Evolutionary conservation across 2,113 vertebrate genomes (phyloP).

Genomic region (Xenopus tropicalis): UCB_Xtro_10.0 CM004450.2:12601001-12601500

Average conservation of each 20-base stretch:
- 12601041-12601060: conserved; percentile 18
- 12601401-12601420: too few relatives aligned
- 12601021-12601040: conserved; percentile 3
- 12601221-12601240: not conserved
- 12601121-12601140: conserved; percentile 32
- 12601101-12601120: conserved; percentile 33
- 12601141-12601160: conserved; percentile 7
- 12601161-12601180: conserved; percentile 19
- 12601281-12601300: too few relatives aligned
- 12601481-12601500: too few relatives aligned
- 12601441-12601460: too few relatives aligned
- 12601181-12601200: conserved; percentile 20
- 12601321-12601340: too few relatives aligned
- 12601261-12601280: too few relatives aligned
- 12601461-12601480: too few relatives aligned
- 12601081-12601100: conserved; percentile 30
- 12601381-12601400: too few relatives aligned
- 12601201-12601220: not conserved
- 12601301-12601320: too few relatives aligned
- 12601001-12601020: conserved; percentile 24
- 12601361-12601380: too few relatives aligned
- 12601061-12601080: conserved; percentile 16
- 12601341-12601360: too few relatives aligned
- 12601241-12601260: not conserved
- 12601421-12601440: too few relatives aligned